These are phyloP conservation scores for Microcebus griseorufus DNA, from an alignment of 2,113 vertebrate genomes.

Conservation along the genomic window DNA sequence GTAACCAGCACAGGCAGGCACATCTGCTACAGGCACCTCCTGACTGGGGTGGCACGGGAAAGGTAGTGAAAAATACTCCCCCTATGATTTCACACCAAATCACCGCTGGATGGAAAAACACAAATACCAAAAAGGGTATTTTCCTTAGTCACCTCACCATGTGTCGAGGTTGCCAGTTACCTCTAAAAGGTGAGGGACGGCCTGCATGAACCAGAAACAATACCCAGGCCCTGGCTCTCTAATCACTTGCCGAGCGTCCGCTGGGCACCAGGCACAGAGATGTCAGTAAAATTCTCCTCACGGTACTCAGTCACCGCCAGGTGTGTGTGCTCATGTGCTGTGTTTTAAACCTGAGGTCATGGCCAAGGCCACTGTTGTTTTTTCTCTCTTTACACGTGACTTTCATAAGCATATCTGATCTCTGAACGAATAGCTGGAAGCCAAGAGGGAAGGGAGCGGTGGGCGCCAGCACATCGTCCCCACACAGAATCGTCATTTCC, in stretches of 20 bases:
- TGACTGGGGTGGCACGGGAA: neutral
- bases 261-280: neutral
- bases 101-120: neutral
- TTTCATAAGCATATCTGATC: neutral
- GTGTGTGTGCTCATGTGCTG: fast-evolving
- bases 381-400: neutral
- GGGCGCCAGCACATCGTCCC: neutral
- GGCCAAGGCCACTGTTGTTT: neutral
- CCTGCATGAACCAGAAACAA: neutral
- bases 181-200: neutral
- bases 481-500: neutral
- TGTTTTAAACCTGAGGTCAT: neutral
- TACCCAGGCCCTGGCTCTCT: neutral
- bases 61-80: neutral
- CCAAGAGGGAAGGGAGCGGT: neutral
- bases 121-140: neutral
- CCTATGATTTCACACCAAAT: neutral
- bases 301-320: neutral
- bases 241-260: neutral
- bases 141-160: neutral
- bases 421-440: neutral
- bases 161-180: neutral
- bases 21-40: neutral
- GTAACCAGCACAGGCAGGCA: neutral
- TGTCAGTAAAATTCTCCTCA: neutral